Evolutionary conservation across 1,140 invertebrate genomes (phyloP).

Genomic region (Panonychus citri): DNA sequence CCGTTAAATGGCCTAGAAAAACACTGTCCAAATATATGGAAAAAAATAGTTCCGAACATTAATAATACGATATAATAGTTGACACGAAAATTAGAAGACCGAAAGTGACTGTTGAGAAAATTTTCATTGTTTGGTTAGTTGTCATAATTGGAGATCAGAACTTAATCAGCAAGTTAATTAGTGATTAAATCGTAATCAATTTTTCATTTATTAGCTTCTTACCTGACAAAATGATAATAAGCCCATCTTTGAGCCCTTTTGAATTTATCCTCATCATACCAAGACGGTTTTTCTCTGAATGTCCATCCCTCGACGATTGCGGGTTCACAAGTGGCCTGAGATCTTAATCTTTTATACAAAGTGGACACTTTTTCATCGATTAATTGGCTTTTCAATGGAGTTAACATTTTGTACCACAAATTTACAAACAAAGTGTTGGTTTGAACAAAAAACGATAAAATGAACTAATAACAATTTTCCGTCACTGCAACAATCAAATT

Average conservation of each 20-base stretch:
- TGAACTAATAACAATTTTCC: no score
- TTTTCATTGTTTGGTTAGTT: no score
- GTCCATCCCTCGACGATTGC: neutral
- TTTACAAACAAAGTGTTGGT: no score
- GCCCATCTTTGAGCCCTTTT: constrained; percentile 5
- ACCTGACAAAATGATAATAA: constrained; percentile 6
- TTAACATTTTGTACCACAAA: no score
- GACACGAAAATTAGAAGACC: neutral
- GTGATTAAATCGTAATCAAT: neutral
- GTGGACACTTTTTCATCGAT: neutral
- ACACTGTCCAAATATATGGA: neutral
- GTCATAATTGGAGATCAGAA: no score
- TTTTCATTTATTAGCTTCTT: no score
- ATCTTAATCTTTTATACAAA: neutral
- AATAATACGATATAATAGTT: neutral
- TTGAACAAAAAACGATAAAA: no score
- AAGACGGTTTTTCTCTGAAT: constrained; percentile 1
- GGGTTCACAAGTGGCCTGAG: neutral
- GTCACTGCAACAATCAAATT: no score
- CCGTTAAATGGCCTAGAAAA: neutral
- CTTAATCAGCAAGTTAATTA: no score
- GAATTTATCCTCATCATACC: constrained; percentile 7
- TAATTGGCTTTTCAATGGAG: neutral
- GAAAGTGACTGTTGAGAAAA: no score
- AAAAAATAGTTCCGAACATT: neutral